These are phyloP conservation scores for Eudasyphora cyanicolor DNA, from an alignment of 2,888 invertebrate species.

Conservation along the genomic window DNA sequence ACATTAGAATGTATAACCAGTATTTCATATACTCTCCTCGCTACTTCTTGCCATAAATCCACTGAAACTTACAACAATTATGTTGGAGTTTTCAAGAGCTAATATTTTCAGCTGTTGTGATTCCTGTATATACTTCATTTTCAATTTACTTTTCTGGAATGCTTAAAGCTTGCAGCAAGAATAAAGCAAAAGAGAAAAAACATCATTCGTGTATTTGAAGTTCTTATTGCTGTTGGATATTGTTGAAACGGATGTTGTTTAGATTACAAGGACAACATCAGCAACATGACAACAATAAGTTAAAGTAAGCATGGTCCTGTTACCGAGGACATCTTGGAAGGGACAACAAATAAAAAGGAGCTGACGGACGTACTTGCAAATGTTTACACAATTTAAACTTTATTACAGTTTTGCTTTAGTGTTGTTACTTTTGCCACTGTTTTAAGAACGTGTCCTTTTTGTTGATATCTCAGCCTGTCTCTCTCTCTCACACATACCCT, in stretches of 20 bases:
- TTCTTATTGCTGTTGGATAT: slow-evolving; percentile 35
- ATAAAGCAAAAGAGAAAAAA: no score
- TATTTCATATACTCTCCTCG: no score
- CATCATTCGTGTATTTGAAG: slow-evolving; percentile 6
- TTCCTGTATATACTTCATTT: slow-evolving; percentile 49
- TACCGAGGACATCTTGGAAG: not conserved
- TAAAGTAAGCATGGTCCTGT: slow-evolving; percentile 31
- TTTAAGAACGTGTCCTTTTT: slow-evolving; percentile 56
- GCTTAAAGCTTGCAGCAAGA: not conserved
- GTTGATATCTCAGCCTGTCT: no score
- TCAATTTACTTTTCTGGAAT: not conserved
- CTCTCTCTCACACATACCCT: no score
- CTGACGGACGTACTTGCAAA: slow-evolving; percentile 51
- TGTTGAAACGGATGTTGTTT: slow-evolving; percentile 63
- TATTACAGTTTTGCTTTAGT: slow-evolving; percentile 66
- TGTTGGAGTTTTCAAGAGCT: not conserved
- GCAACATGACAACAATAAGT: slow-evolving; percentile 36
- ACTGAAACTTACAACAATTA: no score
- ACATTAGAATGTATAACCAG: no score
- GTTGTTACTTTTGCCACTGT: slow-evolving; percentile 30
- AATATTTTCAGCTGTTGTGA: slow-evolving; percentile 67
- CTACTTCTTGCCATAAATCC: no score
- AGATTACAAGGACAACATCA: slow-evolving; percentile 64
- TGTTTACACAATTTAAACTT: slow-evolving; percentile 71
- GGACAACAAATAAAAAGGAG: not conserved